Evolutionary conservation across 2,888 invertebrate species (phyloP), one percentile per base, ranked within the genome.

Genomic region (Pasiphila rectangulata): DNA sequence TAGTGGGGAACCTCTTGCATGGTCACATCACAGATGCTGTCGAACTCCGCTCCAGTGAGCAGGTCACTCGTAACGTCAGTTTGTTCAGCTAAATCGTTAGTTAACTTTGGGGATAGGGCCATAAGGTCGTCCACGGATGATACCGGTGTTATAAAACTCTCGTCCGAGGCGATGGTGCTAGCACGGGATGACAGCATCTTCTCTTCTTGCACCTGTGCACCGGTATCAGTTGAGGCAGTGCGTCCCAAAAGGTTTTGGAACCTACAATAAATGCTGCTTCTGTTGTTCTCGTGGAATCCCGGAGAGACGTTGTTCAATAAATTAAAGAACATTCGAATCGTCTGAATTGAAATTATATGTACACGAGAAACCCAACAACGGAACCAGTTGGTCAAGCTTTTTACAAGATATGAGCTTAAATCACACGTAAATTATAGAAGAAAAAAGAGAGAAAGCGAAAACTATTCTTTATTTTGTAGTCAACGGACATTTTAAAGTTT

Each of bases 11-110:
- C 59, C 57, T 85, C 87, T 52, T 75, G 79, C 84, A 86, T 84
- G 1, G 87, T 85, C 20, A 84, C 74, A 61, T 87, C 85, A 60
- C 85, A 81, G 36, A 82, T 79, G 59, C 78, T 83, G 56, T 83
- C 83, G 51, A 75, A 79, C n/a, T 81, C 80, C 1, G 73, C 51
- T 7, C 84, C 85, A 2, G 84, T 85, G 13, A 86, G 78, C 16
- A 85, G 64, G 56, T 87, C 86, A 46, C 70, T 75, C 1, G 80
- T 81, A 35, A 75, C 59, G 38, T 81, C 71, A 2, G 62, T 59
- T 6, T 69, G 68, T 25, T 74, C 73, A 2, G 52, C 55, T 3
- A 57, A 21, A 23, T 74, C 69, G 16, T 59, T 59, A 4, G 53
- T 36, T 37, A 65, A 69, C 50, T 67, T 73, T 3, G 86, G 86